A percentile compares a stretch with the other conserved stretches of the same genome.
These are phyloP conservation scores for Marmota flaviventris DNA, from an alignment of 2,113 vertebrate genomes.

Conservation along the genomic window DNA sequence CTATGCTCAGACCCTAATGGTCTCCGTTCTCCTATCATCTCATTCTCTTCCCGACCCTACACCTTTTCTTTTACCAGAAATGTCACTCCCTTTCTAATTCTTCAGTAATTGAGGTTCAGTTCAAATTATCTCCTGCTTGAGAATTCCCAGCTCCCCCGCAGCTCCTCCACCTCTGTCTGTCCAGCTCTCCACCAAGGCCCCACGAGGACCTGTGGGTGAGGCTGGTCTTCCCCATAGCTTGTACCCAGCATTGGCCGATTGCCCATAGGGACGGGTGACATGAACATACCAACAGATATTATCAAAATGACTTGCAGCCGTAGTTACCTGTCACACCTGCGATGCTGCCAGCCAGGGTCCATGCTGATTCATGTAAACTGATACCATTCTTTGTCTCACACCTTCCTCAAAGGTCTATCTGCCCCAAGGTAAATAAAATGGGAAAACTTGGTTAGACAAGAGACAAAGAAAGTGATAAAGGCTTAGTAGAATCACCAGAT, in stretches of 20 bases:
- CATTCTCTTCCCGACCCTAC: background rate
- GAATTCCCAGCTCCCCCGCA: background rate
- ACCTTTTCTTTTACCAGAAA: background rate
- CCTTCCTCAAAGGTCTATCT: background rate
- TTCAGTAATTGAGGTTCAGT: background rate
- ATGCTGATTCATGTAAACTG: background rate
- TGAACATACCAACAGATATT: background rate
- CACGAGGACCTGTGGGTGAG: background rate
- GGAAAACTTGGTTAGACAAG: background rate
- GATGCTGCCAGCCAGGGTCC: background rate
- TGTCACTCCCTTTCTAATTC: background rate
- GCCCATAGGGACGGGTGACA: background rate
- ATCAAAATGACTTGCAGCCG: background rate
- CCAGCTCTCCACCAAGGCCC: no score
- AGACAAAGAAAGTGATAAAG: background rate
- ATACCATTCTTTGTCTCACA: background rate
- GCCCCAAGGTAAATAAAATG: background rate
- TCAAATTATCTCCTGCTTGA: background rate
- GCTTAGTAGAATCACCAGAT: background rate
- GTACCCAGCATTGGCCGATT: background rate
- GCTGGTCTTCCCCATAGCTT: background rate
- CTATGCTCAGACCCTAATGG: rapidly evolving
- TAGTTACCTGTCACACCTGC: no score
- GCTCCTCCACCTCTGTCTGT: background rate
- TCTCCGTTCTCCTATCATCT: background rate